phyloP scores from a whole-genome alignment of 2,888 invertebrate genomes.

The Odontocerum albicorne region DNA sequence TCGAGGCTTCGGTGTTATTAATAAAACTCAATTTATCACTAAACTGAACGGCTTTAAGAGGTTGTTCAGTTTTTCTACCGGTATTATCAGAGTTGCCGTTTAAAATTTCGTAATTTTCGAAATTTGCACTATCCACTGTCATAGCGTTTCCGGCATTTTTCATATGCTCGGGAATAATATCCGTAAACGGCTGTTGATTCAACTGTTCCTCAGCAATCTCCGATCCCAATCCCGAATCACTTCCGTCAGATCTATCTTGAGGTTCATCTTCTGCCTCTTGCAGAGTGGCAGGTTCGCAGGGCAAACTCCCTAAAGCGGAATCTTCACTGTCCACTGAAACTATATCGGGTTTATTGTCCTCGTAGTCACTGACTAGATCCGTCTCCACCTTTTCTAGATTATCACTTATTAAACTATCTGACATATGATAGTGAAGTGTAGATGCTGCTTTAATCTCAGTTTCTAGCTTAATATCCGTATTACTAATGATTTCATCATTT shows the following conservation, averaged over 20 bases:
- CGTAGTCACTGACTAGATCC: slow-evolving; percentile 57
- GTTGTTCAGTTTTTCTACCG: slow-evolving; percentile 35
- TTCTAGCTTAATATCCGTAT: slow-evolving; percentile 14
- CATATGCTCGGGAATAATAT: slow-evolving; percentile 42
- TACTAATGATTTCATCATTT: slow-evolving; percentile 14
- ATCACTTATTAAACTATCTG: slow-evolving; percentile 8
- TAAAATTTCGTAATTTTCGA: slow-evolving; percentile 29
- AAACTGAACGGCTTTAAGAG: no score
- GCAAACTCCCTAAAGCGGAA: slow-evolving; percentile 63
- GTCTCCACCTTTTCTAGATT: slow-evolving; percentile 22
- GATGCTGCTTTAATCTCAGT: slow-evolving; percentile 27
- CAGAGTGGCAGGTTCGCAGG: slow-evolving; percentile 48
- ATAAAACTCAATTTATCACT: slow-evolving; percentile 30
- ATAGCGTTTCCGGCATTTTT: slow-evolving; percentile 16
- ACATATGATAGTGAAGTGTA: slow-evolving; percentile 6
- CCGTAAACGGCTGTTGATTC: slow-evolving; percentile 23
- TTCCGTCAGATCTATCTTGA: slow-evolving; percentile 75
- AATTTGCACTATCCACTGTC: slow-evolving; percentile 31
- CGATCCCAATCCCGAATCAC: slow-evolving; percentile 81
- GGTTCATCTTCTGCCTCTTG: slow-evolving; percentile 61
- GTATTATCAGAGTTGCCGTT: slow-evolving; percentile 33
- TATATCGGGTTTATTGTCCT: slow-evolving; percentile 56
- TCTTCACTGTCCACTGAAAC: slow-evolving; percentile 63
- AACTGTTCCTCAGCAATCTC: slow-evolving; percentile 65
- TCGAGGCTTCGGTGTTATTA: not conserved